Percentiles rank a stretch among this genome's conserved stretches.
Evolutionary conservation across 1,140 invertebrate genomes (phyloP).

Genomic region (Palaemon carinicauda): DNA sequence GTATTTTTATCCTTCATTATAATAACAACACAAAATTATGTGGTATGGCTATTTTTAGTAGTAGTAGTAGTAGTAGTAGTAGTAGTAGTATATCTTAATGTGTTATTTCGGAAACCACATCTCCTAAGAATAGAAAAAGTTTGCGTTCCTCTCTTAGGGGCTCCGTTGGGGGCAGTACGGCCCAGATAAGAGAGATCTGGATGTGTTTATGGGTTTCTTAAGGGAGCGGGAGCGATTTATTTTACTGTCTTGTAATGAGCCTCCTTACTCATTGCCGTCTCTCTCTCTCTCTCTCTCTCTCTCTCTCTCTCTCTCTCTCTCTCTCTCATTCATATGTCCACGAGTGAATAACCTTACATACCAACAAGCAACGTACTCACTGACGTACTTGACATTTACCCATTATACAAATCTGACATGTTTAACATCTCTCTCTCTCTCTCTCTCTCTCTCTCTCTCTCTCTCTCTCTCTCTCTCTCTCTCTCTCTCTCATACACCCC

Average conservation of each 20-base stretch:
- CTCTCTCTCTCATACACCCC: not conserved
- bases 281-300: conserved; percentile 10
- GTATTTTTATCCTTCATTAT: not conserved
- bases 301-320: conserved; percentile 33
- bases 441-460: conserved; percentile 29
- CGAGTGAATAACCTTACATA: no score
- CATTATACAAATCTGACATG: no score
- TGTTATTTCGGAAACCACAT: no score
- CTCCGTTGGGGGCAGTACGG: no score
- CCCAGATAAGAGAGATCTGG: no score
- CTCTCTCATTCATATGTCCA: no score
- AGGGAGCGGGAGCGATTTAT: not conserved
- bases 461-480: conserved; percentile 1
- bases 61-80: no score
- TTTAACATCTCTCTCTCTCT: conserved; percentile 25
- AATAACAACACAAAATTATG: not conserved
- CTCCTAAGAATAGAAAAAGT: not conserved
- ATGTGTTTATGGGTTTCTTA: no score
- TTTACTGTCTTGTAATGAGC: not conserved
- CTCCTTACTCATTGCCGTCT: not conserved
- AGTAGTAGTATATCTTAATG: no score
- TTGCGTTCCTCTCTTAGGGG: no score
- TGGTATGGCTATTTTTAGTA: not conserved
- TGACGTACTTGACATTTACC: no score
- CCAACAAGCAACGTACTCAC: no score